Base-by-base conservation (phyloP, 2,888 invertebrate species). In the Melanophora roralis region DNA sequence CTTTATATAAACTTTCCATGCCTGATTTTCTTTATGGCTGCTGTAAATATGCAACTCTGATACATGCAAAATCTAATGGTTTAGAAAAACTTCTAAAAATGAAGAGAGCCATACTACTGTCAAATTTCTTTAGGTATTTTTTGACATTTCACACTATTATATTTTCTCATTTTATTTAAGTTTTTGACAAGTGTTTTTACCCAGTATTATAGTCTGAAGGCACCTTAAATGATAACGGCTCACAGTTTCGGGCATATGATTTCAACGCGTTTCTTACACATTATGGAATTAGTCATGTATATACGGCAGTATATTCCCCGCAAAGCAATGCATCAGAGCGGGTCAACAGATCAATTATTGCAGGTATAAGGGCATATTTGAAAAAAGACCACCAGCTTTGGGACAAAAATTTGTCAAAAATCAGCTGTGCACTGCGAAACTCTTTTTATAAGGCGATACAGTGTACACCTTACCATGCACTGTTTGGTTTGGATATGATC, bases 261-360 rank as follows among this genome's bases (percentile, higher is more conserved):
- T 83, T 81, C 34, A 73, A 82, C 11, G 16, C 53, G 4, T 73
- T 84, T 8, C 32, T 82, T 16, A 55, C 47, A 11, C 45, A 51
- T 9, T 83, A 82, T 32, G 69, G 80, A 8, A 53, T 81, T 6
- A 53, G 51, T 14, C 65, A 84, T 21, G 38, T 40, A 5, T 84
- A 78, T 27, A 85, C 82, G 23, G 82, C 84, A 72, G n/a, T n/a
- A n/a, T n/a, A n/a, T n/a, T n/a, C n/a, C n/a, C n/a, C n/a, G n/a
- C n/a, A n/a, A n/a, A n/a, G 74, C 3, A 88, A 88, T 74, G 85
- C 86, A 2, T 85, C 85, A 0, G 88, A 88, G 73, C 74, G 86
- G 1, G 83, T 85, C 0, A 88, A 88, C 73, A 65, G 85, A 21
- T 85, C 85, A 0, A 55, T 88, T 1, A 84, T 84, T 12, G 86